Evolutionary conservation across 2,888 invertebrate species (phyloP).

Genomic region (Sesia bembeciformis): DNA sequence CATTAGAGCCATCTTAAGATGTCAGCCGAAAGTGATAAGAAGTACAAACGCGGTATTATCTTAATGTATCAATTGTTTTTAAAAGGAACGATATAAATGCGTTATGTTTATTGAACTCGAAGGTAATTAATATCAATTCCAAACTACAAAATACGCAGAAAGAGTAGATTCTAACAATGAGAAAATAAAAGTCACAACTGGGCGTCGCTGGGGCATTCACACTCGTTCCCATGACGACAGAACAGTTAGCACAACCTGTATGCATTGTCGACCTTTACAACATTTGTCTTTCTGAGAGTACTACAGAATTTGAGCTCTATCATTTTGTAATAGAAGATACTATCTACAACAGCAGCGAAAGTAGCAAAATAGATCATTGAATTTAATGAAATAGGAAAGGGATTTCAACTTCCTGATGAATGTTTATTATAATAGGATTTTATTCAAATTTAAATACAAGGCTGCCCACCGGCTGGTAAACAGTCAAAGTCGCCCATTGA

Average conservation of each 20-base stretch:
- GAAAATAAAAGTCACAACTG: constrained; percentile 1
- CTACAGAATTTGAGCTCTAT: not conserved
- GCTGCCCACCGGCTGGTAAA: too few relatives aligned
- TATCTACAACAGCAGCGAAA: not conserved
- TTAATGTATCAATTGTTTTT: too few relatives aligned
- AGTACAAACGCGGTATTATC: too few relatives aligned
- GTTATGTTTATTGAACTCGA: too few relatives aligned
- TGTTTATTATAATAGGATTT: not conserved
- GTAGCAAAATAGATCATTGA: too few relatives aligned
- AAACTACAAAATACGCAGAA: not conserved
- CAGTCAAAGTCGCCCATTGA: too few relatives aligned
- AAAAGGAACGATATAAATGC: too few relatives aligned
- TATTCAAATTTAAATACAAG: not conserved
- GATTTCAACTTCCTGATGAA: not conserved
- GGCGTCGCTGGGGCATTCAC: constrained; percentile 11
- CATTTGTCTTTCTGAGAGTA: not conserved
- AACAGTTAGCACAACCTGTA: constrained; percentile 27
- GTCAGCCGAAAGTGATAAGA: too few relatives aligned
- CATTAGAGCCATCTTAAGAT: too few relatives aligned
- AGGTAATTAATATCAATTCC: not conserved
- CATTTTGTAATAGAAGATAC: not conserved
- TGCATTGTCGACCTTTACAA: not conserved
- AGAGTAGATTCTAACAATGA: not conserved
- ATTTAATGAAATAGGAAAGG: not conserved
- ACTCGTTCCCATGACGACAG: constrained; percentile 46